Evolutionary conservation across 2,797 vertebrate genomes (phyloP), one percentile per base, ranked within the genome.

Genomic region (Varecia variegata): DNA sequence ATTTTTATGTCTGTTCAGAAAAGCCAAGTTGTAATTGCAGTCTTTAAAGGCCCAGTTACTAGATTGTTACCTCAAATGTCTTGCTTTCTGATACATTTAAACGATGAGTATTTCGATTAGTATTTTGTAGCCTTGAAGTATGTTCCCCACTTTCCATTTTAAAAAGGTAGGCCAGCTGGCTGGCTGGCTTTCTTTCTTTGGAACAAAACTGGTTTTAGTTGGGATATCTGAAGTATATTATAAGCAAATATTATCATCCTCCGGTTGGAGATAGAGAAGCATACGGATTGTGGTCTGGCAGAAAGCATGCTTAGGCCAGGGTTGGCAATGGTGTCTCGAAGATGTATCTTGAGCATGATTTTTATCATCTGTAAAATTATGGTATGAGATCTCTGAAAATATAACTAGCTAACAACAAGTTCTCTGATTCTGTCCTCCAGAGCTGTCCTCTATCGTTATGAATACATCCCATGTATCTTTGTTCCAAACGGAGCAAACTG

Each of bases 51-150:
- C 93, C 80, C 89, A 94, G 82, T 95, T 95, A 94, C 68, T 88
- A 97, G 83, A 96, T 87, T 73, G 54, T 97, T 95, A 87, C 88
- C 80, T 97, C 95, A 98, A 97, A 98, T 98, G 95, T 97, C 97
- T 97, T 94, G 71, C 68, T 85, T 97, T 98, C 88, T 95, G 70
- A 90, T 97, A 88, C 9, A 21, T 95, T 98, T 97, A 88, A 95
- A 56, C 65, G 27, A 18, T 52, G 67, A 95, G 15, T 25, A 54
- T 94, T 95, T 96, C 85, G 50, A 94, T 88, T 52, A 68, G 45
- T 74, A 83, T 94, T 82, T 54, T 94, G 89, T 71, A 93, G 32
- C 50, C 70, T 47, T 91, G 35, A 18, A 87, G 71, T 98, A 94
- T 92, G 27, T 85, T 97, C 27, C 30, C 20, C 5, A 70, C 77